Evolutionary conservation across 2,888 invertebrate species (phyloP).

Genomic region (Meteorus cinctellus): DNA sequence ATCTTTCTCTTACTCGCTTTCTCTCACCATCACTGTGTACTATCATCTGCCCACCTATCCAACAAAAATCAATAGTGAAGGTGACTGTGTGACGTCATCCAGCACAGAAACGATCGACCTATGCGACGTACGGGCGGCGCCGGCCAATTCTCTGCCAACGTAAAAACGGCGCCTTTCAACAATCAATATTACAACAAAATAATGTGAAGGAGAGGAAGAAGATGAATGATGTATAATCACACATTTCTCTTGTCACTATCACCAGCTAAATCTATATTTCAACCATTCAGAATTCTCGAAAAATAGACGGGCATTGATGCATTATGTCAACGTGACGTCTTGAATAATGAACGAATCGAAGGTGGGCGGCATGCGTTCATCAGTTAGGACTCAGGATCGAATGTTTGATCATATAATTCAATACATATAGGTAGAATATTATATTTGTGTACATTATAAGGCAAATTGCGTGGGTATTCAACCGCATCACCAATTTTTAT

Average conservation of each 20-base stretch:
- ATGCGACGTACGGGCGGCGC: slow-evolving; percentile 69
- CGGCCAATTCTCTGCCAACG: slow-evolving; percentile 64
- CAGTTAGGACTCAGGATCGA: neutral
- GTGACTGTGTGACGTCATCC: slow-evolving; percentile 46
- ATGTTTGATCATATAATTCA: neutral
- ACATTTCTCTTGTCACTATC: neutral
- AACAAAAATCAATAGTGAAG: slow-evolving; percentile 43
- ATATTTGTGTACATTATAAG: neutral
- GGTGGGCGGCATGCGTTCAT: neutral
- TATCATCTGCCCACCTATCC: neutral
- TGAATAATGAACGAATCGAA: neutral
- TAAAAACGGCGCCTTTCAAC: slow-evolving; percentile 46
- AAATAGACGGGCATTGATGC: neutral
- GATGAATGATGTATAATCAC: neutral
- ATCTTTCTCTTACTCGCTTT: slow-evolving; percentile 4
- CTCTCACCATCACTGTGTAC: slow-evolving; percentile 9
- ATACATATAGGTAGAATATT: neutral
- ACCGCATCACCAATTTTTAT: neutral
- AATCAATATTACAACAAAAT: slow-evolving; percentile 65
- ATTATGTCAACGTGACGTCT: neutral
- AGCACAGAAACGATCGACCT: slow-evolving; percentile 64
- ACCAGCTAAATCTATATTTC: neutral
- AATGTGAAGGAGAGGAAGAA: slow-evolving; percentile 29
- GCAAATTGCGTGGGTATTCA: neutral
- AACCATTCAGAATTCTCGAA: too few relatives aligned